Conservation (phyloP, 2,888 invertebrate species). For the Ypsolopha sequella region DNA sequence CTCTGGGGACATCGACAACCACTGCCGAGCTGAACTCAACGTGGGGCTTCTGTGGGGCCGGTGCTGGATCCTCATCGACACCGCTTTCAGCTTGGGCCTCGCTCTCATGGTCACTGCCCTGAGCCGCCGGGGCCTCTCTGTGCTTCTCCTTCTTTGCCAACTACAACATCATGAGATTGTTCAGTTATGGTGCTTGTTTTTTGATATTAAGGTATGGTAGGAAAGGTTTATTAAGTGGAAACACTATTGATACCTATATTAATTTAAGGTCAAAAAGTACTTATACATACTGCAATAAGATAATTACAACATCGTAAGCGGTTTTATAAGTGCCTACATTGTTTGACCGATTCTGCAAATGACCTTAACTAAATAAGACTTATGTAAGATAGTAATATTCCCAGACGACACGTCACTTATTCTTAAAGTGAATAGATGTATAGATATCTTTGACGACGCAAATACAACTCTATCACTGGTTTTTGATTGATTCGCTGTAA, state of each 20-base stretch:
- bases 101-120: conserved; percentile 58
- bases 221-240: neutral
- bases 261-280: too few relatives aligned
- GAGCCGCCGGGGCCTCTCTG: conserved; percentile 38
- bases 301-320: too few relatives aligned
- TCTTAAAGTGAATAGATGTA: too few relatives aligned
- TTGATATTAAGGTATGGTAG: neutral
- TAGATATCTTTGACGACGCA: too few relatives aligned
- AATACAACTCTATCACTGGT: too few relatives aligned
- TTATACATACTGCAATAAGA: too few relatives aligned
- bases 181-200: neutral
- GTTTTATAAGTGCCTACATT: too few relatives aligned
- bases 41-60: conserved; percentile 47
- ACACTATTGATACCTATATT: neutral
- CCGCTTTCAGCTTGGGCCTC: conserved; percentile 60
- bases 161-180: conserved; percentile 19
- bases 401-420: too few relatives aligned
- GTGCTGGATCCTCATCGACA: conserved; percentile 45
- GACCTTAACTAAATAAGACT: too few relatives aligned
- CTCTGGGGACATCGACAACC: conserved; percentile 72
- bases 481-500: too few relatives aligned
- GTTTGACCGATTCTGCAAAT: too few relatives aligned
- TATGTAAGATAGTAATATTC: too few relatives aligned
- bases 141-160: conserved; percentile 60
- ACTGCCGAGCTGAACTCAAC: conserved; percentile 78